Base-by-base conservation (phyloP, 2,797 vertebrate genomes). In the Ctenosaura bakeri region DNA sequence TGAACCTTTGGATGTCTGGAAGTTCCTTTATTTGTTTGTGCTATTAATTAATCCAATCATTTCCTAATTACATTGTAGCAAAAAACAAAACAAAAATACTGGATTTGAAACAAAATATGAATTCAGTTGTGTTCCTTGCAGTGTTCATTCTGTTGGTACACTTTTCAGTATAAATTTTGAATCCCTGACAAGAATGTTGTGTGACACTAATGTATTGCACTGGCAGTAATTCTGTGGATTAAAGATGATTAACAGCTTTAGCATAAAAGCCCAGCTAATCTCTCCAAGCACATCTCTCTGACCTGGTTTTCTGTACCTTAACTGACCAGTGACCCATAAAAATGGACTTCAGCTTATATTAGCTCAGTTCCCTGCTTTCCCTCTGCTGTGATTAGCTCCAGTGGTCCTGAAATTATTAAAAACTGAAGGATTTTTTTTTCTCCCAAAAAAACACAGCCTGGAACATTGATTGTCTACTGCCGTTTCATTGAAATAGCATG, bases 151-250 rank as follows among this genome's bases (percentile, higher is more conserved):
- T 50, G 42, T 52, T n/a, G 38, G 50, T 4, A 3, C 86, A 88
- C 54, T 22, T 90, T 92, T 90, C 1, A 0, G 86, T 71, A 90
- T 80, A 85, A 85, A 92, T 91, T 91, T 87, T 83, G 56, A 52
- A 0, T 1, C 76, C 64, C 88, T 92, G 90, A 92, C 85, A 91
- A 0, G 50, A 76, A 50, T 42, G 88, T 77, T 0, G 0, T 56
- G 46, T 92, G 93, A 93, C 89, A 32, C 86, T 91, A 82, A 92
- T 91, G 89, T 74, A 83, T 90, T 88, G 77, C 76, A 32, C 89
- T 80, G 13, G 89, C 89, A 89, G 85, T 93, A 90, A 93, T 93
- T 91, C 88, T 90, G 62, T 64, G 85, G 91, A 92, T 92, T 89
- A 90, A 85, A 74, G 0, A 0, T 88, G 91, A 90, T 92, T 90